A percentile compares a stretch with the other conserved stretches of the same genome.
Evolutionary conservation across 2,888 invertebrate species (phyloP).

Genomic region (Pterostichus niger): DNA sequence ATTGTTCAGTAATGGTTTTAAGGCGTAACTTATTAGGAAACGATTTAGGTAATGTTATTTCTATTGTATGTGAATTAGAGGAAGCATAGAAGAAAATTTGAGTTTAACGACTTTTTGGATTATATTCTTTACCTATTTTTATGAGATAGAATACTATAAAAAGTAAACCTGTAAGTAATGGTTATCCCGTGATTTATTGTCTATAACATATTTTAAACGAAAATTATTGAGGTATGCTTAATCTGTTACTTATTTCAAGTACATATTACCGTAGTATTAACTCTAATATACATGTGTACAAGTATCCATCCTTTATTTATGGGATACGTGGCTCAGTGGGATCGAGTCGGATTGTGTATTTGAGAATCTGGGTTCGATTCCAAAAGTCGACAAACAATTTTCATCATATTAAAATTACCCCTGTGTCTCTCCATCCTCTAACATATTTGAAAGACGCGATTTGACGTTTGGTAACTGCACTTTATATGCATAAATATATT

Average conservation of each 20-base stretch:
- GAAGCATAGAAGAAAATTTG: conserved; percentile 1
- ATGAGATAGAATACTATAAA: neutral
- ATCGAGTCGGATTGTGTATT: too few species aligned
- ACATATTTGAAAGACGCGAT: too few species aligned
- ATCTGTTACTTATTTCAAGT: neutral
- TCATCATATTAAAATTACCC: too few species aligned
- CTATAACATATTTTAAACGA: neutral
- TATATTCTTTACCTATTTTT: neutral
- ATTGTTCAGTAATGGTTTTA: conserved; percentile 26
- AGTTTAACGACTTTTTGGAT: conserved; percentile 26
- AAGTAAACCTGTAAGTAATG: conserved; percentile 1
- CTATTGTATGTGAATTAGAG: conserved; percentile 35
- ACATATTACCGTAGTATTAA: too few species aligned
- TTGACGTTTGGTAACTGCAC: too few species aligned
- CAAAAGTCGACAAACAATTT: too few species aligned
- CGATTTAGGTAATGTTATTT: conserved; percentile 23
- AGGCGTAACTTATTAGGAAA: conserved; percentile 26
- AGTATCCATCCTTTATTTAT: too few species aligned
- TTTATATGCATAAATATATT: too few species aligned
- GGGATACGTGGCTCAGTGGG: too few species aligned
- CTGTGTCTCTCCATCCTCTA: too few species aligned
- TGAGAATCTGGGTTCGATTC: too few species aligned
- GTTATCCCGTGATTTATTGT: neutral
- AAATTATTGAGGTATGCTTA: neutral
- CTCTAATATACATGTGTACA: too few species aligned